Evolutionary conservation across 2,888 invertebrate genomes (phyloP).

Genomic region (Perdita meconis): DNA sequence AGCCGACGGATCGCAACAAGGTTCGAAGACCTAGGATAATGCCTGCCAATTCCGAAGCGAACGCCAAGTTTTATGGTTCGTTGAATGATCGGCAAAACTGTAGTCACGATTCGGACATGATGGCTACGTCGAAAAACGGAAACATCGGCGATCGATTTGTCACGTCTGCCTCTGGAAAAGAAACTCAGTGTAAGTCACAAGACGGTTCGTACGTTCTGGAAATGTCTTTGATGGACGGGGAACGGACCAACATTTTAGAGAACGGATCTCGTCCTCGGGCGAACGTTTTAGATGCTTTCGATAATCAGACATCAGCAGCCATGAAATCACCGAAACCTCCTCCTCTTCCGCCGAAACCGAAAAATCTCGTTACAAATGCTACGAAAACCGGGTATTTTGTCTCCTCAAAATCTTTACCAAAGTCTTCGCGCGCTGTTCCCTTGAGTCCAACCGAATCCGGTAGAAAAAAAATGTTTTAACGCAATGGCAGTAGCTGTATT

Average conservation of each 20-base stretch:
- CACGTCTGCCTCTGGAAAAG: constrained; percentile 42
- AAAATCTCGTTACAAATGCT: constrained; percentile 87
- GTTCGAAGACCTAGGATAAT: constrained; percentile 81
- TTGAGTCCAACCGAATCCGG: constrained; percentile 69
- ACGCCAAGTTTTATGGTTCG: constrained; percentile 81
- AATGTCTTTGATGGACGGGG: constrained; percentile 77
- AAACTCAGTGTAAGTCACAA: constrained; percentile 68
- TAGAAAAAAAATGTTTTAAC: constrained; percentile 73
- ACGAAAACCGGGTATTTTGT: constrained; percentile 76
- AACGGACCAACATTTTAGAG: constrained; percentile 80
- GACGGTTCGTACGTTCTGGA: constrained; percentile 77
- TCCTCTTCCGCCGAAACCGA: constrained; percentile 91
- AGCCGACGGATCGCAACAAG: constrained; percentile 83
- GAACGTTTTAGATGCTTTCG: constrained; percentile 59
- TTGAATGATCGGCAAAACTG: constrained; percentile 71
- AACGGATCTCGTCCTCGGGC: constrained; percentile 70
- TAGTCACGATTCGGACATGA: constrained; percentile 42
- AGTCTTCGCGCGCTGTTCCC: constrained; percentile 70
- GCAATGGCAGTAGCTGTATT: background rate
- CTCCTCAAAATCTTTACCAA: constrained; percentile 77
- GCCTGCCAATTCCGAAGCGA: constrained; percentile 76
- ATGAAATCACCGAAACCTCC: constrained; percentile 86
- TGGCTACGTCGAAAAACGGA: constrained; percentile 57
- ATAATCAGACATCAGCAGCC: constrained; percentile 69
- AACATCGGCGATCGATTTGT: constrained; percentile 54